Percentiles rank a stretch among this genome's conserved stretches.
phyloP scores from a whole-genome alignment of 1,140 invertebrate genomes.

The Ladona fulva region DNA sequence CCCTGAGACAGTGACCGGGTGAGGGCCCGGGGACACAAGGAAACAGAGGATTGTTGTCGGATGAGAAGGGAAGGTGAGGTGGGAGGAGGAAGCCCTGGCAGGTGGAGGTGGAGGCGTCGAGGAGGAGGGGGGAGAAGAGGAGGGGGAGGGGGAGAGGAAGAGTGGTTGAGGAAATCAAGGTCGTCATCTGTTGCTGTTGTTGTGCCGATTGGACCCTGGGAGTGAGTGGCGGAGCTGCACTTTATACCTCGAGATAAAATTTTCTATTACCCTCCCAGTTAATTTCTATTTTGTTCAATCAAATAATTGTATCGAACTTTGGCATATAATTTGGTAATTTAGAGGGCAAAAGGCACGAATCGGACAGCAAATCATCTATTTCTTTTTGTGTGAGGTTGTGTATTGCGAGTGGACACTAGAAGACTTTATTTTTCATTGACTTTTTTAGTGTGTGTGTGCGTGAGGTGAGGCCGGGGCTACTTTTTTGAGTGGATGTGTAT shows the following conservation, averaged over 20 bases:
- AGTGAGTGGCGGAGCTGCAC: neutral
- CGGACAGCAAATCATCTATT: neutral
- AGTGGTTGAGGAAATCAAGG: neutral
- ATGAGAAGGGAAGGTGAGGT: conserved; percentile 15
- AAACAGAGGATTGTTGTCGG: conserved; percentile 12
- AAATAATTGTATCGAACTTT: neutral
- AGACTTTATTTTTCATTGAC: neutral
- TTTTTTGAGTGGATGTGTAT: neutral
- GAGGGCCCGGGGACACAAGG: conserved; percentile 5
- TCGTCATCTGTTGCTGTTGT: conserved; percentile 4
- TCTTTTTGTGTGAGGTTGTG: neutral
- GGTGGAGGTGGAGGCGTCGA: conserved; percentile 11
- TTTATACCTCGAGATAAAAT: neutral
- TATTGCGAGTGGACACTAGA: neutral
- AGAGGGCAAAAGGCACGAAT: neutral
- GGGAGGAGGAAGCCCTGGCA: conserved; percentile 4
- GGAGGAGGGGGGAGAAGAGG: conserved; percentile 12
- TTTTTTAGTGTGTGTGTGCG: neutral
- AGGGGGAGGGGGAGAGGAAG: neutral
- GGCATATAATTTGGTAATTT: neutral
- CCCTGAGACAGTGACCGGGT: neutral
- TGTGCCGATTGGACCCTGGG: conserved; percentile 5
- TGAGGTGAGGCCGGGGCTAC: neutral
- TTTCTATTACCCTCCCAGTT: neutral
- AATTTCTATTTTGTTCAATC: neutral